Evolutionary conservation across 2,113 vertebrate species (phyloP), one percentile per base, ranked within the genome.

Genomic region (Ceyx cyanopectus): DNA sequence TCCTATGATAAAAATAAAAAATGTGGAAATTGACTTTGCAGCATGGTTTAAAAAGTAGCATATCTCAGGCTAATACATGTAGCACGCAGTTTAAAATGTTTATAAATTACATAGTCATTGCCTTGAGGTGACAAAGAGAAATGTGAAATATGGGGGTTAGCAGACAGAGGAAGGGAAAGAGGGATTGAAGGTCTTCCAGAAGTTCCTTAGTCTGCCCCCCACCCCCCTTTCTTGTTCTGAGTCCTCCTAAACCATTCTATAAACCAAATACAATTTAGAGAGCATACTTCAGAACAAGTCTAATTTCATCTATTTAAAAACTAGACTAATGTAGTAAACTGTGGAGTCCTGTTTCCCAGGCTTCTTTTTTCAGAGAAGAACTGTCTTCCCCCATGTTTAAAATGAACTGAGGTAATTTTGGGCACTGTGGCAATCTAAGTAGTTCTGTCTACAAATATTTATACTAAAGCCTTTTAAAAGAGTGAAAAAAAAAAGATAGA

Each of bases 381-480:
- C 4, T 75, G 24, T 90, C 65, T 53, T 81, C 37, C 74, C 16
- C 12, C 6, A 2, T 69, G 54, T 89, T 95, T 93, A 79, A 75
- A 90, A 95, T 56, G 51, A 68, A 78, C 26, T 41, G 72, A 91
- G 51, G 78, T 60, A 94, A 90, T 92, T 95, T 80, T 40, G 78
- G 43, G 46, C 74, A 80, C 29, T 68, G 53, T 45, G 92, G 68
- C 78, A 92, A 85, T 75, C n/a, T 83, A 83, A 93, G 68, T 32
- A 81, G 74, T 72, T 0, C 0, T 68, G 58, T 30, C 86, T 76
- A 78, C 84, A 95, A 96, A 96, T 89, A 87, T 93, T 95, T 96
- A 89, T 11, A 87, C 17, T 76, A 87, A 69, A 89, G 43, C 62
- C 75, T 94, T 96, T 93, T 86, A 92, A 65, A 86, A 93, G 61